Evolutionary conservation across 2,113 vertebrate genomes (phyloP).

Genomic region (Microcebus griseorufus): DNA sequence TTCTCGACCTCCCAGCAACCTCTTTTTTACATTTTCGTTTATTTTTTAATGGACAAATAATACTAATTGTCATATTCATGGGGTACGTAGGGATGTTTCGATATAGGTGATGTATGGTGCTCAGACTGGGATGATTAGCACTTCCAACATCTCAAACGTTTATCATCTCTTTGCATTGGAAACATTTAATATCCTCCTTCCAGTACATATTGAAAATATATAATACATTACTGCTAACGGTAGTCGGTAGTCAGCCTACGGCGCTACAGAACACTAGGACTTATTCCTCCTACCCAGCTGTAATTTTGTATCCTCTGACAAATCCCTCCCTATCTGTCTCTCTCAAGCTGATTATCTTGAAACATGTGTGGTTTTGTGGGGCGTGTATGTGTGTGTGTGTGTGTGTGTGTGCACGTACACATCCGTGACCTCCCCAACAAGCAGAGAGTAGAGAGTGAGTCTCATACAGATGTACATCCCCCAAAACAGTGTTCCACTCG

Average conservation of each 20-base stretch:
- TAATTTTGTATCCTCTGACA: neutral
- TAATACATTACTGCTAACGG: neutral
- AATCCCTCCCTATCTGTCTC: neutral
- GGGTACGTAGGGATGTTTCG: neutral
- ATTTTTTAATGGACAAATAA: neutral
- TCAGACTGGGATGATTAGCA: neutral
- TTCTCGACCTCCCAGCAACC: neutral
- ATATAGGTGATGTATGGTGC: neutral
- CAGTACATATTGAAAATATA: neutral
- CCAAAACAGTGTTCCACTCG: neutral
- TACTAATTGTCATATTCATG: neutral
- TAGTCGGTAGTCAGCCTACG: neutral
- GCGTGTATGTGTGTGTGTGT: neutral
- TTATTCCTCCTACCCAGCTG: neutral
- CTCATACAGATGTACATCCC: rapidly evolving
- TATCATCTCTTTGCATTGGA: neutral
- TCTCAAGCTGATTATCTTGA: neutral
- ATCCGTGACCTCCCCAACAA: neutral
- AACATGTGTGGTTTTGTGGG: no score
- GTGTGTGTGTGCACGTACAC: no score
- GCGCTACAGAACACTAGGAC: neutral
- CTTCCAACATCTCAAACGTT: neutral
- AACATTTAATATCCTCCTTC: neutral
- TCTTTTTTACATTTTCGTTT: neutral
- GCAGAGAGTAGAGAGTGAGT: neutral